Evolutionary conservation across 2,888 invertebrate genomes (phyloP), one percentile per base, ranked within the genome.

Genomic region (Pocota personata): DNA sequence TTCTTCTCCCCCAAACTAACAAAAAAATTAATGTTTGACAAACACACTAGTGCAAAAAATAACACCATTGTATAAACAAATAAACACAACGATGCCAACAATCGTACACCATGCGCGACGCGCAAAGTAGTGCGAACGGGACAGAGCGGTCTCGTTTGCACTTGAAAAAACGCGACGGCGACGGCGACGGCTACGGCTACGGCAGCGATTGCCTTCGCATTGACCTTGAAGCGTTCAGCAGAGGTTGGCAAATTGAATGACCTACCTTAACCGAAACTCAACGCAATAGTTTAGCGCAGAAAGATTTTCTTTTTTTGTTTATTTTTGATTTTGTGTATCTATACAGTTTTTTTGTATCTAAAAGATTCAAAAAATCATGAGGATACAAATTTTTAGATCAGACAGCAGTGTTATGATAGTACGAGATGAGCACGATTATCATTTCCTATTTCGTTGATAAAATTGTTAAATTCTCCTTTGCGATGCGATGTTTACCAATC

Each of bases 181-280:
- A 60, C 72, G 50, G 35, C 50, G 62, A 24, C 52, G 55, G 55
- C 72, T 43, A 43, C 50, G 62, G 16, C 80, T 5, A 67, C 76
- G 82, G 24, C 58, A 77, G 72, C 86, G 55, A 46, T 86, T 86
- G 86, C 86, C 86, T 86, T 86, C 82, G 66, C 86, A 86, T 86
- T 86, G 86, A 86, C 86, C 86, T 86, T 86, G 86, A 86, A 60
- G 30, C 69, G 32, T 80, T 80, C 71, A 76, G 24, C 80, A 86
- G 71, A 86, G 86, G 86, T 86, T 86, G 82, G 35, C 46, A 50
- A 84, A 84, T 71, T 75, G 37, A 80, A 86, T 77, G 86, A 86
- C 86, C 86, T 82, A 86, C 86, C 86, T 86, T 86, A 86, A 86
- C 86, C 86, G 76, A 86, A 86, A 86, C 72, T 62, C 73, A 73